phyloP scores from a whole-genome alignment of 1,140 invertebrate genomes.

The Orussus abietinus region DNA sequence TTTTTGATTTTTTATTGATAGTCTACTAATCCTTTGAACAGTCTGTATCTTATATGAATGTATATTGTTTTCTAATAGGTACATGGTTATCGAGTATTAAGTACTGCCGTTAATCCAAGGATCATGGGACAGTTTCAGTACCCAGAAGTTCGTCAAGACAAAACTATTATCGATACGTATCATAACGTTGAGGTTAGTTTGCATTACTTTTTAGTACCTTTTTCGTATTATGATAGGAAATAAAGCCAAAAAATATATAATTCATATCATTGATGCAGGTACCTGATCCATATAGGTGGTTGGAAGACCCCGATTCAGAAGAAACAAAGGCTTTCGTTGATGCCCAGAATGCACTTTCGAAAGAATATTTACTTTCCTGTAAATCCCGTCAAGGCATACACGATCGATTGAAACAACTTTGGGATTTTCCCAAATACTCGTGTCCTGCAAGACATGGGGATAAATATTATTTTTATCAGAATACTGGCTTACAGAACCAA shows the following conservation, averaged over 20 bases:
- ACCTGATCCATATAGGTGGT: slow-evolving; percentile 90
- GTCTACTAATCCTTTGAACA: too few relatives aligned
- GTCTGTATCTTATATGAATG: too few relatives aligned
- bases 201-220: slow-evolving; percentile 4
- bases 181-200: slow-evolving; percentile 74
- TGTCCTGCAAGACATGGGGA: slow-evolving; percentile 79
- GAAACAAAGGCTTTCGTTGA: slow-evolving; percentile 93
- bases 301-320: slow-evolving; percentile 91
- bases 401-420: slow-evolving; percentile 78
- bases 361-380: slow-evolving; percentile 80
- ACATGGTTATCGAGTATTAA: too few relatives aligned
- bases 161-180: slow-evolving; percentile 72
- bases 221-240: neutral
- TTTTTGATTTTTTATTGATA: too few relatives aligned
- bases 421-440: slow-evolving; percentile 95
- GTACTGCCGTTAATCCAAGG: too few relatives aligned
- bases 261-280: slow-evolving; percentile 59
- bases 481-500: slow-evolving; percentile 95
- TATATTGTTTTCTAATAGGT: too few relatives aligned
- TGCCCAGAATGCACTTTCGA: slow-evolving; percentile 85
- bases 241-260: slow-evolving; percentile 8
- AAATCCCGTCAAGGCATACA: slow-evolving; percentile 69
- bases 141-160: slow-evolving; percentile 74
- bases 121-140: slow-evolving; percentile 66
- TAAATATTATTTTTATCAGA: slow-evolving; percentile 90